These are phyloP conservation scores for Temnopleurus reevesii DNA, from an alignment of 53 echinoderm and acorn worm genomes.

Conservation along the genomic window DNA sequence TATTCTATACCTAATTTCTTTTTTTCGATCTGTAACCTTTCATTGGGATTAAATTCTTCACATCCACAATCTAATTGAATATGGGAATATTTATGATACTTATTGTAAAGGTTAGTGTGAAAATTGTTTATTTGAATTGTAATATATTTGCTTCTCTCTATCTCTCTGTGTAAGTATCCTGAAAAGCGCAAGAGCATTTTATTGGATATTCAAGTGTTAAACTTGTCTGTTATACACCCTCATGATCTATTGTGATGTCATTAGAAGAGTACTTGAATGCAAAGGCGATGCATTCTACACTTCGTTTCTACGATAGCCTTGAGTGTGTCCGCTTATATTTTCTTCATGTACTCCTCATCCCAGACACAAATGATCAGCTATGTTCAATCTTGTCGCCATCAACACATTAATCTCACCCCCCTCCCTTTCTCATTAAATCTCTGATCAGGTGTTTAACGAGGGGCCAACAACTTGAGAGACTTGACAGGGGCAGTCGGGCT, in stretches of 20 bases:
- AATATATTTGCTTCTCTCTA: too few relatives aligned
- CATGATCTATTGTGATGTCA: neutral
- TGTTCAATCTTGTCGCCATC: constrained; percentile 5
- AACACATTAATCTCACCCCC: constrained; percentile 24
- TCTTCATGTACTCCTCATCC: neutral
- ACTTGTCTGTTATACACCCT: neutral
- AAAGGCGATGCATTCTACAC: neutral
- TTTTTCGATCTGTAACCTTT: too few relatives aligned
- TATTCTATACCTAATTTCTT: too few relatives aligned
- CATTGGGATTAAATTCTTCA: too few relatives aligned
- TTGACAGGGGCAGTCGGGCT: neutral
- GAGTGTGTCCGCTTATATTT: neutral
- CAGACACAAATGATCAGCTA: neutral
- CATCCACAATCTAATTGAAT: too few relatives aligned
- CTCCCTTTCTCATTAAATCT: neutral
- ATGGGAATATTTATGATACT: too few relatives aligned
- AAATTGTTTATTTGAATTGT: too few relatives aligned
- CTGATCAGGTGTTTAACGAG: constrained; percentile 9
- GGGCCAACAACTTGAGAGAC: neutral
- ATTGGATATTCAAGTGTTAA: neutral
- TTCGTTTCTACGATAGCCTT: neutral
- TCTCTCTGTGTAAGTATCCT: too few relatives aligned
- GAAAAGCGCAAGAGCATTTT: neutral
- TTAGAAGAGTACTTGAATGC: neutral
- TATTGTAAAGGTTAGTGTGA: too few relatives aligned